phyloP scores from a whole-genome alignment of 2,888 invertebrate species.

The Morinoia aosen region DNA sequence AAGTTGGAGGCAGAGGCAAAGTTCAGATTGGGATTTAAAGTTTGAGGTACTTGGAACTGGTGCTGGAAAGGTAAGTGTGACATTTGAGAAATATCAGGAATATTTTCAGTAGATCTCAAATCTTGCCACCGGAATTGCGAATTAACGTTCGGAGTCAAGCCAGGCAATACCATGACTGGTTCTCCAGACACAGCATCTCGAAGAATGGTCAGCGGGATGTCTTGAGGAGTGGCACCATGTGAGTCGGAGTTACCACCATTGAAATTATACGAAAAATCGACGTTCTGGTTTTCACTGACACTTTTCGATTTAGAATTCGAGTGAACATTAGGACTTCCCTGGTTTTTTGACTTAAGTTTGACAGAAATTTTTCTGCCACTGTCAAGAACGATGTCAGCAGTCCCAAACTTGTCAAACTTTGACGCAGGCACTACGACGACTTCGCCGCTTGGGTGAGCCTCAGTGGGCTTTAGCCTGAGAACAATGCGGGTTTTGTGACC shows the following conservation, averaged over 20 bases:
- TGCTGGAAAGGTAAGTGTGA: not conserved
- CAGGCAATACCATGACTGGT: conserved; percentile 45
- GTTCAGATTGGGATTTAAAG: not conserved
- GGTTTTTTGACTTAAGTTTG: conserved; percentile 4
- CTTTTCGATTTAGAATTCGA: not conserved
- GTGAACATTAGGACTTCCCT: not conserved
- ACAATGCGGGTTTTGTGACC: not conserved
- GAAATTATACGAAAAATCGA: conserved; percentile 14
- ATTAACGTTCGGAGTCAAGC: not conserved
- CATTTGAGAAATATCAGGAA: not conserved
- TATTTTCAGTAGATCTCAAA: not conserved
- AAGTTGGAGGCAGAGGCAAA: not conserved
- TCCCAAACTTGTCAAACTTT: conserved; percentile 29
- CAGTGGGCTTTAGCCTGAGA: not conserved
- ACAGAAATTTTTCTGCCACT: conserved; percentile 33
- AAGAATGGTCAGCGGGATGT: conserved; percentile 27
- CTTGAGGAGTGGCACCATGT: not conserved
- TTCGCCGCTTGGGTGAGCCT: not conserved
- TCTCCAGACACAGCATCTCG: conserved; percentile 42
- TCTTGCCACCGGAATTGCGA: not conserved
- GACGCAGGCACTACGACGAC: conserved; percentile 41
- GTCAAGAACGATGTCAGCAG: conserved; percentile 36
- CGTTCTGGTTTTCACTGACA: not conserved
- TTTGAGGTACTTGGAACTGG: not conserved
- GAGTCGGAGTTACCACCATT: not conserved